Evolutionary conservation across 2,888 invertebrate species (phyloP).

Genomic region (Antheraea assamensis): DNA sequence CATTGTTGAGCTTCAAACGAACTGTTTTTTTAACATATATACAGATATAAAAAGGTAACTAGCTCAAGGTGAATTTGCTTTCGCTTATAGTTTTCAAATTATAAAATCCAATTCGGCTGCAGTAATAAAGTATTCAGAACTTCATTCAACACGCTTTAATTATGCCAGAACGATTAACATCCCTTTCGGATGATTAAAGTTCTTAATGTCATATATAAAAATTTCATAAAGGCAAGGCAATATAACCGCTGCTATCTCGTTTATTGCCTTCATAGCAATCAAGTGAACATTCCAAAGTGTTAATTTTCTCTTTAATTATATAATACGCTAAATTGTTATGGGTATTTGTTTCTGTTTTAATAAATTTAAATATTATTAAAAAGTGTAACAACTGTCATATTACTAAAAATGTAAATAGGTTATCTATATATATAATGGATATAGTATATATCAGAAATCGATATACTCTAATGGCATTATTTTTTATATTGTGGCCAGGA

Average conservation of each 20-base stretch:
- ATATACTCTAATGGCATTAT: too few species aligned
- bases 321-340: neutral
- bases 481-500: too few species aligned
- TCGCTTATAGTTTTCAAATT: neutral
- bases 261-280: neutral
- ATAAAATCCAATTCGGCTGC: neutral
- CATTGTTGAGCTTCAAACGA: too few species aligned
- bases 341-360: neutral
- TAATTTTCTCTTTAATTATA: slow-evolving; percentile 4
- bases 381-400: neutral
- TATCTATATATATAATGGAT: neutral
- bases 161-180: neutral
- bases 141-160: slow-evolving; percentile 15
- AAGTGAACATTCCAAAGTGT: neutral
- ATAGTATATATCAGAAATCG: too few species aligned
- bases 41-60: too few species aligned
- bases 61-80: neutral
- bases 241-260: slow-evolving; percentile 1
- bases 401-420: neutral
- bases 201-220: slow-evolving; percentile 56
- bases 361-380: neutral
- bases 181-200: slow-evolving; percentile 43
- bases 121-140: neutral
- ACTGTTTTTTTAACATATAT: too few species aligned
- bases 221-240: neutral